Evolutionary conservation across 2,888 invertebrate genomes (phyloP).

Genomic region (Synanthedon vespiformis): DNA sequence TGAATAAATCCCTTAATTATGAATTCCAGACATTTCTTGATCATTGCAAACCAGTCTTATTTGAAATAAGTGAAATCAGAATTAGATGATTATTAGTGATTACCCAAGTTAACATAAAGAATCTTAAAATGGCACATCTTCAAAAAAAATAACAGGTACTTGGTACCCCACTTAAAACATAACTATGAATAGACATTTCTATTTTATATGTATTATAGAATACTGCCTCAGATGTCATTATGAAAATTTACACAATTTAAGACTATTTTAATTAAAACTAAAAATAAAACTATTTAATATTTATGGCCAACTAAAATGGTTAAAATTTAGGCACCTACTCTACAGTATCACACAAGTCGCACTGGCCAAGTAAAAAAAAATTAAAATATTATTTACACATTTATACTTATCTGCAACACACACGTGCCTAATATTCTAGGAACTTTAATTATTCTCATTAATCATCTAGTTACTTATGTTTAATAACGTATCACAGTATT

Average conservation of each 20-base stretch:
- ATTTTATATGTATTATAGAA: slow-evolving; percentile 25
- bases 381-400: too few species aligned
- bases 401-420: not conserved
- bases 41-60: too few species aligned
- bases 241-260: slow-evolving; percentile 33
- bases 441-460: slow-evolving; percentile 19
- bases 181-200: too few species aligned
- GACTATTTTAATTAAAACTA: slow-evolving; percentile 5
- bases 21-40: too few species aligned
- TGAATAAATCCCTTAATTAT: too few species aligned
- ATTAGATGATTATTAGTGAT: too few species aligned
- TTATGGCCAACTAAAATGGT: not conserved
- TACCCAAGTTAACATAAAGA: too few species aligned
- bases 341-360: slow-evolving; percentile 3
- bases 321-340: not conserved
- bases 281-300: not conserved
- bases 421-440: slow-evolving; percentile 1
- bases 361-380: slow-evolving; percentile 5
- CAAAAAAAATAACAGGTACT: too few species aligned
- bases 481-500: too few species aligned
- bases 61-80: too few species aligned
- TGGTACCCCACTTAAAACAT: too few species aligned
- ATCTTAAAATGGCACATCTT: too few species aligned
- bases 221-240: slow-evolving; percentile 67
- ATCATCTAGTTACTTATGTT: slow-evolving; percentile 21